Evolutionary conservation across 2,888 invertebrate species (phyloP), one percentile per base, ranked within the genome.

Genomic region (Platycheirus rosarum): DNA sequence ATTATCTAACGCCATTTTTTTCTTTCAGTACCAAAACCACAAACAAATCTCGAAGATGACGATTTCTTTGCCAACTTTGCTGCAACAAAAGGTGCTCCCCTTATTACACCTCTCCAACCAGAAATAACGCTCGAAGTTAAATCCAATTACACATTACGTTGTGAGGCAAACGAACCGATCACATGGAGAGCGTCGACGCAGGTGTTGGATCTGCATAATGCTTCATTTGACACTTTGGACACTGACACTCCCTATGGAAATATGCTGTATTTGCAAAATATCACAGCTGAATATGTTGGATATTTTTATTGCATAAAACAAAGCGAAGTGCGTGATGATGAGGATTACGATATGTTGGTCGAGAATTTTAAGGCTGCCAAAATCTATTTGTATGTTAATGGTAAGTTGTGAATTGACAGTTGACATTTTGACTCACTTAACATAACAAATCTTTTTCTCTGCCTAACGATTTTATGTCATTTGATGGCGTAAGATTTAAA

Each of bases 291-390:
- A 16, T 89, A 92, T 62, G 92, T 93, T 66, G 93, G 92, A 51
- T 92, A 91, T 86, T 93, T 92, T 85, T 93, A 92, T 79, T 93
- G 93, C 86, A 90, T 91, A 60, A 92, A 92, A 85, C 87, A 89
- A 2, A 87, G 87, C 11, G 86, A 86, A 40, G 71, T 86, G 16
- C 46, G 68, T 0, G 60, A 85, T 2, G 89, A 90, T 16, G 87
- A 88, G n/a, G 86, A 88, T 9, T 85, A 89, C 2, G 87, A 88
- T 2, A 87, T 90, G 55, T 73, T 89, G 48, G 88, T 90, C 13
- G 87, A 89, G 51, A 85, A 86, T 11, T 88, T 88, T 51, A 87
- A 88, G 14, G 90, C 90, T 9, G 90, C 90, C n/a, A 88, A 89
- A 9, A 90, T 92, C 23, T 93, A 93, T 86, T 85, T 93, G 8